phyloP scores from a whole-genome alignment of 2,888 invertebrate species.

The Thalpophila matura region DNA sequence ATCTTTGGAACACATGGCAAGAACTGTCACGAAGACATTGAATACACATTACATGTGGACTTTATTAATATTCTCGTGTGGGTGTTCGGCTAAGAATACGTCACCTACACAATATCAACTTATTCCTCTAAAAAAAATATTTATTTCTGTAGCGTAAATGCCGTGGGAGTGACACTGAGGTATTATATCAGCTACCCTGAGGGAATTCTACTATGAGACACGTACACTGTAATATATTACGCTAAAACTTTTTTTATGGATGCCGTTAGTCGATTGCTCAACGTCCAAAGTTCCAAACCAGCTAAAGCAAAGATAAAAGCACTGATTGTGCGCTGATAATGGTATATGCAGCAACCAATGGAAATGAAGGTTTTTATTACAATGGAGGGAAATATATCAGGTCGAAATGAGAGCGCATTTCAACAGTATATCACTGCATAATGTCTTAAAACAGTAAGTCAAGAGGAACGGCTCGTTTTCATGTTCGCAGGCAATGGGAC shows the following conservation, averaged over 20 bases:
- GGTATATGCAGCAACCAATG: not conserved
- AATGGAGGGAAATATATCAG: too few relatives aligned
- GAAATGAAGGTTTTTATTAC: not conserved
- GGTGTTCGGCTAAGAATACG: slow-evolving; percentile 19
- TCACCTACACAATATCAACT: slow-evolving; percentile 3
- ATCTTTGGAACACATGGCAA: too few relatives aligned
- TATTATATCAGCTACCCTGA: not conserved
- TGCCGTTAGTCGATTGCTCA: not conserved
- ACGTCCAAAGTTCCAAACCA: not conserved
- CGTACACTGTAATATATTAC: not conserved
- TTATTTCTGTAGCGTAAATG: not conserved
- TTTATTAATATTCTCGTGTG: not conserved
- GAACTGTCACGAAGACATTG: not conserved
- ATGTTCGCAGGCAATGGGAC: slow-evolving; percentile 9
- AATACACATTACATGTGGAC: not conserved
- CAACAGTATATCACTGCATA: not conserved
- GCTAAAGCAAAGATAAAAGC: not conserved
- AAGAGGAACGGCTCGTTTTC: slow-evolving; percentile 11
- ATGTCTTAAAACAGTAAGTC: slow-evolving; percentile 16
- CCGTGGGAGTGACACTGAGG: not conserved
- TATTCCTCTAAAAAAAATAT: not conserved
- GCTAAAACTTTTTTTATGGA: not conserved
- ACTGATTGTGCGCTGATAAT: not conserved
- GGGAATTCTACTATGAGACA: too few relatives aligned
- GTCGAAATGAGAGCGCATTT: slow-evolving; percentile 14